Base-by-base conservation (phyloP, 2,113 vertebrate species). In the Corythoichthys intestinalis region DNA sequence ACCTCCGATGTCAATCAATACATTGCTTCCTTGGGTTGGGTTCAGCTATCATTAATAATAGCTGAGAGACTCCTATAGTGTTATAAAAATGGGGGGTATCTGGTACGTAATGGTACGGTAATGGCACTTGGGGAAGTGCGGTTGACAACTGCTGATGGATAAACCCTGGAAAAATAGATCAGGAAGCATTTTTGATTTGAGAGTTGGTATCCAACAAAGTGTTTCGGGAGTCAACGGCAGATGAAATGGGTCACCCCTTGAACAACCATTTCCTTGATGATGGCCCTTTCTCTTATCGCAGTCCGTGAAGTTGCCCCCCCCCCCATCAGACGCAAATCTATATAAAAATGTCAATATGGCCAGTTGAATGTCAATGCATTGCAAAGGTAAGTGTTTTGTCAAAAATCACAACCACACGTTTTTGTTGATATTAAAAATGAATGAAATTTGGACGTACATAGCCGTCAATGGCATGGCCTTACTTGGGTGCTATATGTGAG, bases 11-110 rank as follows among this genome's bases (percentile, higher is more conserved):
- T 88, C 88, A 92, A 91, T 91, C 90, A 89, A 91, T 88, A 90
- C 69, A 78, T 74, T 86, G 78, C 88, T 90, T 91, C 87, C 85
- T 87, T 56, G 74, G 75, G 59, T 81, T 78, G 75, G 83, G 81
- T 85, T 90, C 85, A 87, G 80, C 82, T 79, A 86, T 90, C 89
- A 91, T 91, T 91, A 92, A 92, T 92, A 93, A 91, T 82, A 70
- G 76, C 84, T 90, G 89, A 91, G 87, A 91, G 67, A 82, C 83
- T 88, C 79, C 83, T 82, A 84, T 85, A 88, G 86, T 86, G 87
- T 87, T 91, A 89, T 91, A 91, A 92, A 91, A 90, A 87, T 84
- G 85, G 69, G 78, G 86, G 82, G 87, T 44, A 86, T 88, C 80
- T 85, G 81, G 87, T 80, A 85, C 87, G 82, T 91, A 88, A 89